Evolutionary conservation across 2,113 vertebrate genomes (phyloP), one percentile per base, ranked within the genome.

Genomic region (Copsychus sechellarum): DNA sequence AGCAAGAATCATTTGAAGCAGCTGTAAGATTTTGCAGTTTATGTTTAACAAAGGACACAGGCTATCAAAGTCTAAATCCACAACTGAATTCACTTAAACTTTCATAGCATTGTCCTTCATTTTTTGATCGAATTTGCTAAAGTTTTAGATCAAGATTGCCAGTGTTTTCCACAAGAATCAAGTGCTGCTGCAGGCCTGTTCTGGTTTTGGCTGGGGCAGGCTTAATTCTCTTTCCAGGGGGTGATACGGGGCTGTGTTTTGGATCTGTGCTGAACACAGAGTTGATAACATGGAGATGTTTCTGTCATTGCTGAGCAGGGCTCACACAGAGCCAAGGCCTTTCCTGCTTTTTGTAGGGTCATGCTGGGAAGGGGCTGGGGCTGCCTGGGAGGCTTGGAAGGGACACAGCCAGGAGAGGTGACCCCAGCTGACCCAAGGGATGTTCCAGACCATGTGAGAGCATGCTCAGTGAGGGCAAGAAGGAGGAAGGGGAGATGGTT

Each of bases 1-100:
- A 73, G 56, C 71, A 83, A 86, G 56, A 91, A 70, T 14, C 14
- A 94, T 69, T 33, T 64, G 38, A 96, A 92, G 88, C 50, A 96
- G 45, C 60, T 77, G 54, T 81, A 90, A 70, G 36, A 84, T 64
- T 40, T 69, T 53, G 48, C 40, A 83, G 34, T 48, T 73, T 57
- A 42, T 34, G n/a, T 78, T 89, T 88, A 84, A 86, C 51, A 72
- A 86, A 82, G n/a, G 56, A 64, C 38, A 7, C 7, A 50, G 42
- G 40, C 43, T 60, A 86, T 38, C 51, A 26, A 69, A 67, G 29
- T 65, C 95, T 72, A 92, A 86, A 74, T 72, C 18, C n/a, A 78
- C 43, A 33, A 82, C 34, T 78, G 54, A 83, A 77, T 38, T 64
- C 40, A 64, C 33, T 61, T 65, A 14, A 71, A 57, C 15, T 65